Evolutionary conservation across 2,888 invertebrate genomes (phyloP), one percentile per base, ranked within the genome.

Genomic region (Drosophila birchii): DNA sequence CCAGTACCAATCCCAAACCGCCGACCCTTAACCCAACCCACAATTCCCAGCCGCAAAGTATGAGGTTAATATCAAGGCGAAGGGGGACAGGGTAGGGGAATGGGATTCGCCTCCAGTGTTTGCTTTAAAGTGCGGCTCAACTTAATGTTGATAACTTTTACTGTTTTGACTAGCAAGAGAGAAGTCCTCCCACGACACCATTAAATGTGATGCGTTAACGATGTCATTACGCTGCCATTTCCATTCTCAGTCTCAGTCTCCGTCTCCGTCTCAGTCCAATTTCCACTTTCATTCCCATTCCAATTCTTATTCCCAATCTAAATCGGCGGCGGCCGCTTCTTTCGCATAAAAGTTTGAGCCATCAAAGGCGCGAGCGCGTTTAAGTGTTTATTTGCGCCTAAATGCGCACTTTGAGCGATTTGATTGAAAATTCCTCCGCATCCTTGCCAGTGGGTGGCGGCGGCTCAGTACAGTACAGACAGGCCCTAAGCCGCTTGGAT

Each of bases 181-280:
- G 39, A 61, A 62, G 66, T 47, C 43, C 51, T 20, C 61, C 43
- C 18, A 26, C 54, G 54, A 47, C 66, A 49, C 47, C 87, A 84
- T 84, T 84, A 88, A 88, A 86, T 59, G 79, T 72, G 70, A 62
- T 56, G 69, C 81, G 89, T 88, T 88, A 84, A 84, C 87, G 84
- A 84, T 84, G 87, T 88, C 89, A 88, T 84, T 88, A 54, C 94
- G 94, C 78, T 69, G 39, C 39, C 79, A 96, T 97, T 34, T 96
- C 77, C 97, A 97, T 93, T 45, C 34, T 3, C 41, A 41, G 1
- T 11, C 36, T 12, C 45, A 16, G 18, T 34, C 12, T 11, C 23
- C 3, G 23, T 23, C 23, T 23, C 29, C 8, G 29, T 54, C 7
- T 32, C 45, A 47, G 38, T 32, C 41, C 61, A 39, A 18, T 29